Evolutionary conservation across 2,888 invertebrate species (phyloP), one percentile per base, ranked within the genome.

Genomic region (Cephus nigrinus): DNA sequence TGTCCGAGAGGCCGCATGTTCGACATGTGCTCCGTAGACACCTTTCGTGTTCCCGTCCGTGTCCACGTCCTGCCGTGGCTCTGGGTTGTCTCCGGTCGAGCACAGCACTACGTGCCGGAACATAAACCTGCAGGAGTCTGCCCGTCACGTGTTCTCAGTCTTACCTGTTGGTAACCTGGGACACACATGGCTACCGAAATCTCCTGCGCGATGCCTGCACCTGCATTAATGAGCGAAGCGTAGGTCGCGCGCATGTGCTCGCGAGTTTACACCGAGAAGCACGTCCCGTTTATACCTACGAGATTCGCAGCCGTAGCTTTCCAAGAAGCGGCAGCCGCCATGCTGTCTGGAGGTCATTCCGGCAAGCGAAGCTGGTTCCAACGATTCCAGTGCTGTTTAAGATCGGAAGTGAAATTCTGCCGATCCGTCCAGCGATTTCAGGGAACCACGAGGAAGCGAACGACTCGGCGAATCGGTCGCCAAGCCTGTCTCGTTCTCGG

Each of bases 141-240:
- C 80, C 82, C 84, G 86, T 87, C 88, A 87, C 86, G 84, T 89
- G 87, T 86, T 87, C 83, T 81, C 82, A 75, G 77, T 30, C 85
- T 84, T 86, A 87, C 87, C 86, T 87, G 85, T 81, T 78, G 75
- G 76, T 76, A 30, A 32, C 84, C 85, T 83, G 83, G 83, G 82
- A 81, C 84, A 86, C 86, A 88, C 85, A 87, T 87, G 86, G 81
- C 79, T 32, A 78, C 80, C 80, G 80, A 83, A 79, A 82, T 76
- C 77, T 77, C 78, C 75, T 78, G 78, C 77, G 81, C 77, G 74
- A 76, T 77, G 76, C 86, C 80, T 86, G 86, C 86, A 86, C 87
- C 84, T 86, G 87, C 86, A 86, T 86, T 86, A 86, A 87, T 86
- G 83, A 87, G 83, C 79, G 69, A 40, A 40, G 5, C 40, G 15